These are phyloP conservation scores for Aphrophora alni DNA, from an alignment of 2,888 invertebrate species.

Conservation along the genomic window DNA sequence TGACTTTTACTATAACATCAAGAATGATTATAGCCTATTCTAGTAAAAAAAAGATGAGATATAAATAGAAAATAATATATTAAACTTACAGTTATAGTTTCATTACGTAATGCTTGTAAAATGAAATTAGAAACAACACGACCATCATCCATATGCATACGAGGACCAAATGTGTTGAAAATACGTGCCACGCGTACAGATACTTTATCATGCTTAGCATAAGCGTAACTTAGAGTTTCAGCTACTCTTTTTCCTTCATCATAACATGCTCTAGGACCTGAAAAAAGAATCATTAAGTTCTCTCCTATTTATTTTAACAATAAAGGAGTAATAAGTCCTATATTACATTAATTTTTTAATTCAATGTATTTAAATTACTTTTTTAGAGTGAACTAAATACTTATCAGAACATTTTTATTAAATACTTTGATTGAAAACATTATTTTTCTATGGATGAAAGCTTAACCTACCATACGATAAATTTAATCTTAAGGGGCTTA, in stretches of 20 bases:
- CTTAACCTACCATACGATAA: too few relatives aligned
- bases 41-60: too few relatives aligned
- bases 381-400: not conserved
- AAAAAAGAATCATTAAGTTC: conserved; percentile 47
- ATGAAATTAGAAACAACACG: conserved; percentile 99
- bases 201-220: conserved; percentile 96
- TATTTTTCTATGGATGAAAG: too few relatives aligned
- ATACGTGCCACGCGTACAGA: conserved; percentile 96
- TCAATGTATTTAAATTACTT: conserved; percentile 6
- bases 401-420: not conserved
- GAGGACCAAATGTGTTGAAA: conserved; percentile 98
- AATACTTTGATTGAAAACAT: too few relatives aligned
- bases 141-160: conserved; percentile 99
- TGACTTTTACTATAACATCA: too few relatives aligned
- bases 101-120: conserved; percentile 92
- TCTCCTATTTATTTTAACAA: not conserved
- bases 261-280: conserved; percentile 94
- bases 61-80: too few relatives aligned
- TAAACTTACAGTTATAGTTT: conserved; percentile 85
- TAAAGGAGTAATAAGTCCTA: conserved; percentile 6
- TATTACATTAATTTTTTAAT: conserved; percentile 21
- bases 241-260: conserved; percentile 99
- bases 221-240: conserved; percentile 95
- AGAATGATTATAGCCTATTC: too few relatives aligned
- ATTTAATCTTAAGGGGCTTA: too few relatives aligned